phyloP scores from a whole-genome alignment of 2,888 invertebrate genomes.

The Nymphalis polychloros region DNA sequence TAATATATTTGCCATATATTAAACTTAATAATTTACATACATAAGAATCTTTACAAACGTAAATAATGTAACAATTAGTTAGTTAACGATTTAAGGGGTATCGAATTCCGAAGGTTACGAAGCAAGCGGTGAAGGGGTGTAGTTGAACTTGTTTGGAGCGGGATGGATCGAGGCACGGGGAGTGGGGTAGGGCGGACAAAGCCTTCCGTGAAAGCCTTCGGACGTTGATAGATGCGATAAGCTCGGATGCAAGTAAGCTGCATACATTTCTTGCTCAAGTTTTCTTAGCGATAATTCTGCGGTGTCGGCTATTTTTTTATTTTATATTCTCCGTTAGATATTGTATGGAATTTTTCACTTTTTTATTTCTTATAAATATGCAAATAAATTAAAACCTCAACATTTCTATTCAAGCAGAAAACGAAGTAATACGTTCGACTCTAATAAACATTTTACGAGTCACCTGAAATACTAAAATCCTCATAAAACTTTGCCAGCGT shows the following conservation, averaged over 20 bases:
- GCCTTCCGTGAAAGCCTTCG: slow-evolving; percentile 78
- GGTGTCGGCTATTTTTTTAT: slow-evolving; percentile 41
- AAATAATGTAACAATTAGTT: slow-evolving; percentile 30
- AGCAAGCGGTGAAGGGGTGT: slow-evolving; percentile 66
- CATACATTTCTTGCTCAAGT: slow-evolving; percentile 77
- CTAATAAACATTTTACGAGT: slow-evolving; percentile 24
- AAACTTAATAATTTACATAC: background rate
- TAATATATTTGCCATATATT: too few relatives aligned
- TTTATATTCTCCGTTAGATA: slow-evolving; percentile 24
- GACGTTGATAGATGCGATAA: slow-evolving; percentile 79
- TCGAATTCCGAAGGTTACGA: slow-evolving; percentile 53
- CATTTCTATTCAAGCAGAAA: slow-evolving; percentile 10
- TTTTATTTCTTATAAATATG: background rate
- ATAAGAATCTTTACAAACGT: background rate
- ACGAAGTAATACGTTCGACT: slow-evolving; percentile 11
- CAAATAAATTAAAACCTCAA: background rate
- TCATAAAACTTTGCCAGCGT: slow-evolving; percentile 32
- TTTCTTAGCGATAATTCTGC: slow-evolving; percentile 59
- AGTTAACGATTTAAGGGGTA: slow-evolving; percentile 36
- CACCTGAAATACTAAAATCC: slow-evolving; percentile 27
- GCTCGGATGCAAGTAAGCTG: slow-evolving; percentile 80
- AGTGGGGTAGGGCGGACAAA: slow-evolving; percentile 68
- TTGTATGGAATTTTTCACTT: background rate
- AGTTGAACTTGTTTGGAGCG: slow-evolving; percentile 71
- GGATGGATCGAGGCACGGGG: slow-evolving; percentile 47